These are phyloP conservation scores for Drosophila sp. DNA, from an alignment of 1,140 invertebrate species.

Conservation along the genomic window DNA sequence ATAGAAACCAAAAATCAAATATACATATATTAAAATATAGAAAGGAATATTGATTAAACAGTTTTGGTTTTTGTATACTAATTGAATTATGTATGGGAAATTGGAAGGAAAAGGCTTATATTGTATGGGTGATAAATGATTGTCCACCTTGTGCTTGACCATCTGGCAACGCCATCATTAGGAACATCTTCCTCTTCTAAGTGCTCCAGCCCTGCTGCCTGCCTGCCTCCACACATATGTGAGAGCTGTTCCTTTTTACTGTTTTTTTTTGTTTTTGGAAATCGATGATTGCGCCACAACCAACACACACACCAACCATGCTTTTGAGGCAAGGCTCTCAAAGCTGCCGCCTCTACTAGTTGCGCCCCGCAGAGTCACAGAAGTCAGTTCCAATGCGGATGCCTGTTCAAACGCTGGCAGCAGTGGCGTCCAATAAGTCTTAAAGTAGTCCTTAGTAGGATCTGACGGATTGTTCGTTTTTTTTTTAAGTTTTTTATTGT, in stretches of 20 bases:
- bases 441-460: no score
- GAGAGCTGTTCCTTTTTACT: background rate
- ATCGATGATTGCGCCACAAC: background rate
- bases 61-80: no score
- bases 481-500: background rate
- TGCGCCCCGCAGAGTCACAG: no score
- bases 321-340: background rate
- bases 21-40: background rate
- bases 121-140: no score
- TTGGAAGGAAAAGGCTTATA: no score
- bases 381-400: no score
- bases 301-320: no score
- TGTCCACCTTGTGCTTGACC: background rate
- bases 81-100: no score
- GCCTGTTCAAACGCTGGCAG: no score
- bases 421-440: no score
- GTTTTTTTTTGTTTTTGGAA: background rate
- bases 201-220: background rate
- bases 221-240: background rate
- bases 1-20: background rate
- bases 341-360: no score
- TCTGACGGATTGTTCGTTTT: no score
- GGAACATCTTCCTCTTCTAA: background rate
- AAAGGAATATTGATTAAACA: background rate
- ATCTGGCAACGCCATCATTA: slow-evolving; percentile 2